Conservation (phyloP, 2,797 vertebrate genomes). For the Thripadectes ignobilis region DNA sequence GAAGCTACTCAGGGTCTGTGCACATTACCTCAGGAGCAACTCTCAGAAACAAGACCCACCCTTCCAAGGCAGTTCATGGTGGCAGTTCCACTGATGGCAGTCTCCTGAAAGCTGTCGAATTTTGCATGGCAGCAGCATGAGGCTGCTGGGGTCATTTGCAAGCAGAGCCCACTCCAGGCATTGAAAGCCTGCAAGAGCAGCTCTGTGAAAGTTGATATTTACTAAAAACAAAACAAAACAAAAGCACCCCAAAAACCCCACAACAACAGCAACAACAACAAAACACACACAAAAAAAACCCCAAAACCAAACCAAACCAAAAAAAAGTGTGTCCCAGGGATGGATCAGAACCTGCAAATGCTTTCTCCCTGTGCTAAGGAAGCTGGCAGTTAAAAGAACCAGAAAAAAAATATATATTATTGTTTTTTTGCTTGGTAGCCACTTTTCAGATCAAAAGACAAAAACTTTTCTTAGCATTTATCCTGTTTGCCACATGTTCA, state of each 20-base stretch:
- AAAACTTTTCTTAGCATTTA: neutral
- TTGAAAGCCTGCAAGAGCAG: neutral
- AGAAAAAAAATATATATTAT: neutral
- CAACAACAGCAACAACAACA: neutral
- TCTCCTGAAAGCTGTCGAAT: neutral
- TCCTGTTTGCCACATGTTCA: neutral
- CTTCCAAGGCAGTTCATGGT: neutral
- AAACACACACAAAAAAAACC: too few species aligned
- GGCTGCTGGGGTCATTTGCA: rapidly evolving
- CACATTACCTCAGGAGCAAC: neutral
- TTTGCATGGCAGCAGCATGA: rapidly evolving
- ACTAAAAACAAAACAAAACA: neutral
- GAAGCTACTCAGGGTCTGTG: neutral
- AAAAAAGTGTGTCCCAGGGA: neutral
- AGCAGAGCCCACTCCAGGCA: neutral
- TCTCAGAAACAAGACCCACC: neutral
- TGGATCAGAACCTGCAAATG: neutral
- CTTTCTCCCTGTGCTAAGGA: neutral
- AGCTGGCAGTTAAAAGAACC: neutral
- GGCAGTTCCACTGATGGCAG: neutral
- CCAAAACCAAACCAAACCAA: too few species aligned
- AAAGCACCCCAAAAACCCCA: too few species aligned
- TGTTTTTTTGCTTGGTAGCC: neutral
- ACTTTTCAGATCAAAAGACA: neutral
- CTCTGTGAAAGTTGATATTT: neutral